Conservation (phyloP, 2,797 vertebrate genomes). For the Pterois miles region DNA sequence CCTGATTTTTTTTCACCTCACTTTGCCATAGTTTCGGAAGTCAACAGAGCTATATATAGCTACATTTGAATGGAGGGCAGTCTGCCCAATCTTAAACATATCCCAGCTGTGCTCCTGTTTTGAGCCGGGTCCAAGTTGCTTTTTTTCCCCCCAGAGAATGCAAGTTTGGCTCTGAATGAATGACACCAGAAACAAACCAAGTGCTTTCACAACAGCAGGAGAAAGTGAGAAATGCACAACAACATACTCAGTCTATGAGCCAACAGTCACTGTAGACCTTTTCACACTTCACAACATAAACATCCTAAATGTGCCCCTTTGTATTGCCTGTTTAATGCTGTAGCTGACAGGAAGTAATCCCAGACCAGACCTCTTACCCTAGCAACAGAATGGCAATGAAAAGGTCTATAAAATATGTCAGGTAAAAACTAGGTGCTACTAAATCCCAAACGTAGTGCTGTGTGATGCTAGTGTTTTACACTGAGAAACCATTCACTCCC, state of each 20-base stretch:
- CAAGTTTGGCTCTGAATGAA: constrained; percentile 98
- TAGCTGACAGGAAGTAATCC: no score
- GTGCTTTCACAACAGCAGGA: constrained; percentile 62
- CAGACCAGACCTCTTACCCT: no score
- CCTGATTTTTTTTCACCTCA: constrained; percentile 85
- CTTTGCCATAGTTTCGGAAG: constrained; percentile 94
- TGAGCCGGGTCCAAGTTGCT: constrained; percentile 92
- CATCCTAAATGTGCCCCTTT: no score
- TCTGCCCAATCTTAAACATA: constrained; percentile 99
- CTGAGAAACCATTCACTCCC: background rate
- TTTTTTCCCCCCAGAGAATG: constrained; percentile 80
- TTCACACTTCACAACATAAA: background rate
- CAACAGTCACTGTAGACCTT: background rate
- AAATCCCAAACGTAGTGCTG: background rate
- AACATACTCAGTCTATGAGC: background rate
- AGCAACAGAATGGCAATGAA: no score
- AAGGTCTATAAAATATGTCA: background rate
- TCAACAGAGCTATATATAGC: constrained; percentile 97
- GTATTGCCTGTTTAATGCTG: no score
- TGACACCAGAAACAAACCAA: constrained; percentile 91
- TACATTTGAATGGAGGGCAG: constrained; percentile 96
- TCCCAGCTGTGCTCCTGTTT: constrained; percentile 99
- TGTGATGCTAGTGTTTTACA: background rate
- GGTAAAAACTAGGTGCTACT: background rate
- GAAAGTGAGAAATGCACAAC: constrained; percentile 41